Evolutionary conservation across 2,888 invertebrate genomes (phyloP).

Genomic region (Idaea straminata): DNA sequence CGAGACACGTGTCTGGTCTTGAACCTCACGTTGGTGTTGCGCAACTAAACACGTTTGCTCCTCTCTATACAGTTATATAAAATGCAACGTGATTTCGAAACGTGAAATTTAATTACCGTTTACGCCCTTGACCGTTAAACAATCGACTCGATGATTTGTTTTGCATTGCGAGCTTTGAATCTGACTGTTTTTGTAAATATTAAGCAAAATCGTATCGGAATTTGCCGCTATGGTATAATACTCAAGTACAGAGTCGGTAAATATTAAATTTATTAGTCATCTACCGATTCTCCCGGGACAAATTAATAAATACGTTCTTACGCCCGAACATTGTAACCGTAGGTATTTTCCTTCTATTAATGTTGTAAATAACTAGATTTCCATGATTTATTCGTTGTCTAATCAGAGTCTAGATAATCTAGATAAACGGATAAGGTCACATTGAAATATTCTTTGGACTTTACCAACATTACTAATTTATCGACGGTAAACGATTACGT

Average conservation of each 20-base stretch:
- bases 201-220: not conserved
- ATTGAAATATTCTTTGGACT: conserved; percentile 11
- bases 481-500: conserved; percentile 15
- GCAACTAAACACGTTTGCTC: conserved; percentile 66
- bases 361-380: not conserved
- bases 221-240: not conserved
- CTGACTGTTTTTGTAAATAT: not conserved
- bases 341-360: not conserved
- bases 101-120: conserved; percentile 57
- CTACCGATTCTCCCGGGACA: not conserved
- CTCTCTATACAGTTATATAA: conserved; percentile 69
- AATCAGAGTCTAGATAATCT: conserved; percentile 14
- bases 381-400: conserved; percentile 15
- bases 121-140: conserved; percentile 44
- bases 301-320: not conserved
- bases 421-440: conserved; percentile 20
- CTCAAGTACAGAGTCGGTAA: not conserved
- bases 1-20: conserved; percentile 64
- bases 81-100: conserved; percentile 69
- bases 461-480: not conserved
- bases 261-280: not conserved
- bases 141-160: conserved; percentile 10
- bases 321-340: not conserved
- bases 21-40: conserved; percentile 75
- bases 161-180: not conserved